Conservation (phyloP, 2,888 invertebrate species). For the Spatulosminthurus flaviceps region DNA sequence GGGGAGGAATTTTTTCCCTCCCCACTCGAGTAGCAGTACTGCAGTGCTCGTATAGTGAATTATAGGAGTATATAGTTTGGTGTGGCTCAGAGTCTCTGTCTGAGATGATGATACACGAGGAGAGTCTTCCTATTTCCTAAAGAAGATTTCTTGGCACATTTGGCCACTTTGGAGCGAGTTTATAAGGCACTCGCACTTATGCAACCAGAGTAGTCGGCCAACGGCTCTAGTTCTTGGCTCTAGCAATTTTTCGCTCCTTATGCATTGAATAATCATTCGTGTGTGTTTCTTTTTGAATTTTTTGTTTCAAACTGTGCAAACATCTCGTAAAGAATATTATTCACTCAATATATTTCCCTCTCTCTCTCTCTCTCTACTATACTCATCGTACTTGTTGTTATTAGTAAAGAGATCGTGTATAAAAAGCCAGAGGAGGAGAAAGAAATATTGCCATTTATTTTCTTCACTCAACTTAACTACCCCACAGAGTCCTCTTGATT, state of each 20-base stretch:
- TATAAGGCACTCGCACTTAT: slow-evolving; percentile 51
- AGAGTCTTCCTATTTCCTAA: slow-evolving; percentile 49
- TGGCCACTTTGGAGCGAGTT: slow-evolving; percentile 44
- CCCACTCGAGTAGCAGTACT: neutral
- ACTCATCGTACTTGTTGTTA: no score
- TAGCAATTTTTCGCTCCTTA: slow-evolving; percentile 42
- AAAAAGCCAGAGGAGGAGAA: neutral
- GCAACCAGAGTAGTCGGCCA: slow-evolving; percentile 51
- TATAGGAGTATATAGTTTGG: slow-evolving; percentile 16
- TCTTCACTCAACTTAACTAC: neutral
- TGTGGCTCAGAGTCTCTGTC: slow-evolving; percentile 31
- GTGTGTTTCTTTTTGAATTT: slow-evolving; percentile 27
- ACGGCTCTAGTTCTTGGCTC: slow-evolving; percentile 48
- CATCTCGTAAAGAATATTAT: slow-evolving; percentile 14
- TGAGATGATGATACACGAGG: slow-evolving; percentile 36
- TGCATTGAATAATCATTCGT: slow-evolving; percentile 32
- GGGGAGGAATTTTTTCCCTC: neutral
- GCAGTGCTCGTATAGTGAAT: slow-evolving; percentile 11
- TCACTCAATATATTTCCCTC: neutral
- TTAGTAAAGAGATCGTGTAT: no score
- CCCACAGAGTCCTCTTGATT: neutral
- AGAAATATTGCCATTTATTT: neutral
- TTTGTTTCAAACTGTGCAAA: neutral
- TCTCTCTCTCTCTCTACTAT: no score
- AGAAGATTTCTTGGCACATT: slow-evolving; percentile 48